Evolutionary conservation across 2,888 invertebrate genomes (phyloP).

Genomic region (Agrotis segetum): DNA sequence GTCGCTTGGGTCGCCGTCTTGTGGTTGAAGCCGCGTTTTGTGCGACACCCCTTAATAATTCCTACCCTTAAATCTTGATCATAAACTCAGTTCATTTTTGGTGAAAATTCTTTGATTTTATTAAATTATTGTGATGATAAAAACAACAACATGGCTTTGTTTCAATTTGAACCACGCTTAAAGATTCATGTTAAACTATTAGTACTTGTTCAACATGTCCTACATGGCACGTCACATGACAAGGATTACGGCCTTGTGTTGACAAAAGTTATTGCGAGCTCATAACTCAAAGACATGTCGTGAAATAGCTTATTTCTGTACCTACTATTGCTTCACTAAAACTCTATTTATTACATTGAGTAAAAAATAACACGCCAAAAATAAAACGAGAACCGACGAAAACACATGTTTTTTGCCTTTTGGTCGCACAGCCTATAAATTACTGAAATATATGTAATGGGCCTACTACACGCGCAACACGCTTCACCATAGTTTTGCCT

Average conservation of each 20-base stretch:
- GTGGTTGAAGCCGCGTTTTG: too few relatives aligned
- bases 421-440: constrained; percentile 18
- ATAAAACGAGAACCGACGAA: constrained; percentile 14
- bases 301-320: constrained; percentile 7
- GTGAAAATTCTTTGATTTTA: background rate
- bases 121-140: background rate
- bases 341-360: too few relatives aligned
- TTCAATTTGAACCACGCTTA: background rate
- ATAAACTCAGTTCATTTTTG: too few relatives aligned
- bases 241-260: background rate
- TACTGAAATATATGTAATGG: constrained; percentile 13
- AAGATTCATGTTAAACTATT: background rate
- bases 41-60: too few relatives aligned
- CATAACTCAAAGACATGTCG: background rate
- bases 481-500: too few relatives aligned
- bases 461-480: too few relatives aligned
- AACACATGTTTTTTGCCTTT: constrained; percentile 18
- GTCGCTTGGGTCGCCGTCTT: too few relatives aligned
- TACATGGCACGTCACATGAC: too few relatives aligned
- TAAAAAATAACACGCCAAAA: constrained; percentile 6
- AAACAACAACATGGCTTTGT: background rate
- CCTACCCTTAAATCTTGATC: too few relatives aligned
- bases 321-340: background rate
- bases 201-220: too few relatives aligned
- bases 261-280: background rate